Evolutionary conservation across 2,888 invertebrate species (phyloP), one percentile per base, ranked within the genome.

Genomic region (Scaeva pyrastri): DNA sequence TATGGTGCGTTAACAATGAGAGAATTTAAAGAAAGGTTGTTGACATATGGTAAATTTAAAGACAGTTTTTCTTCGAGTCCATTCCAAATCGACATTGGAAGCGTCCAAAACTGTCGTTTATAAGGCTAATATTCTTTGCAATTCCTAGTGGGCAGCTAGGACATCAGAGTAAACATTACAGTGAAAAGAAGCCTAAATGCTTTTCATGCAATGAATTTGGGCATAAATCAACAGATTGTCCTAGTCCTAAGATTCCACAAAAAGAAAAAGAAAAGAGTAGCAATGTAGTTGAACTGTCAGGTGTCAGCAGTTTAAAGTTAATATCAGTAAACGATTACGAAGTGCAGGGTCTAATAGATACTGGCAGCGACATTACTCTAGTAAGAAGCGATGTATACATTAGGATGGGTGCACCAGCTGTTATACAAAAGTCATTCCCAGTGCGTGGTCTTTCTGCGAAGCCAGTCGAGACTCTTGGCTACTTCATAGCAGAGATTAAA

Each of bases 301-400:
- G 43, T n/a, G 43, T n/a, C n/a, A 43, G 4, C 7, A n/a, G n/a
- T 2, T 8, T 43, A n/a, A 43, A n/a, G 3, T n/a, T 11, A 3
- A 41, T 62, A 19, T 6, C 7, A 11, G 41, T 62, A 1, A 62
- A 62, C 23, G 60, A 43, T 2, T 43, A 36, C 36, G 60, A 60
- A 41, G 19, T 62, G 11, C 39, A 62, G 21, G 60, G 41, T 6
- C 19, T 43, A 2, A 62, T 62, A 19, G 60, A 62, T 14, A 62
- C 41, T 21, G 41, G 43, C 41, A 62, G 41, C 12, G 60, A 62
- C 36, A 41, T 62, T 14, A 62, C 60, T 2, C 16, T 41, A 36
- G 36, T 62, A 14, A n/a, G 60, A 62, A 62, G 60, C 23, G 60
- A 55, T 55, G 14, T 55, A 2, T 23, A 55, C 4, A 7, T 39